Conservation (phyloP, 2,797 vertebrate species). For the Pantherophis alleghaniensis region DNA sequence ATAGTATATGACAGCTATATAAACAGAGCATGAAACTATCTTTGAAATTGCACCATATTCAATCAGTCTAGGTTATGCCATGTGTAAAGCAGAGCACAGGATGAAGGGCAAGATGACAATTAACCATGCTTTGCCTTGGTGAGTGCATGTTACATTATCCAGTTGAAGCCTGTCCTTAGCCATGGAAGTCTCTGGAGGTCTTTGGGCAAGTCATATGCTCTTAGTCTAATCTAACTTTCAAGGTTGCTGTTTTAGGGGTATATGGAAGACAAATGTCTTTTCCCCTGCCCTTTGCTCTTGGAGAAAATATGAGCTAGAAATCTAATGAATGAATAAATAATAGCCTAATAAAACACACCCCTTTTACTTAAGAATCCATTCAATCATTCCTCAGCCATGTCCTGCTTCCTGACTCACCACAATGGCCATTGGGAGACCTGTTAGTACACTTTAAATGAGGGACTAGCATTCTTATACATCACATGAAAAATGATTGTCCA, state of each 20-base stretch:
- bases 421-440: neutral
- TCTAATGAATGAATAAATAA: neutral
- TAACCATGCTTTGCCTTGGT: neutral
- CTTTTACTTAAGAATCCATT: neutral
- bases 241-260: neutral
- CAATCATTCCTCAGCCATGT: neutral
- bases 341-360: neutral
- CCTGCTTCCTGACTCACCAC: neutral
- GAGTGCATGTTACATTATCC: neutral
- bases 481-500: conserved; percentile 19
- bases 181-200: neutral
- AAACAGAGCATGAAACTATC: neutral
- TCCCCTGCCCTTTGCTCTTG: neutral
- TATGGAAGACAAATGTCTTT: neutral
- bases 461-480: conserved; percentile 15
- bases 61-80: neutral
- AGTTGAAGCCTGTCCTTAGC: neutral
- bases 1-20: neutral
- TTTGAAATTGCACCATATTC: neutral
- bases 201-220: neutral
- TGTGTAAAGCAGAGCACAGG: neutral
- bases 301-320: neutral
- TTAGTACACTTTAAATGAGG: conserved; percentile 2
- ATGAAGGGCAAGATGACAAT: neutral
- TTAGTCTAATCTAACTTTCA: neutral